These are phyloP conservation scores for Argyresthia goedartella DNA, from an alignment of 2,888 invertebrate genomes.

Conservation along the genomic window DNA sequence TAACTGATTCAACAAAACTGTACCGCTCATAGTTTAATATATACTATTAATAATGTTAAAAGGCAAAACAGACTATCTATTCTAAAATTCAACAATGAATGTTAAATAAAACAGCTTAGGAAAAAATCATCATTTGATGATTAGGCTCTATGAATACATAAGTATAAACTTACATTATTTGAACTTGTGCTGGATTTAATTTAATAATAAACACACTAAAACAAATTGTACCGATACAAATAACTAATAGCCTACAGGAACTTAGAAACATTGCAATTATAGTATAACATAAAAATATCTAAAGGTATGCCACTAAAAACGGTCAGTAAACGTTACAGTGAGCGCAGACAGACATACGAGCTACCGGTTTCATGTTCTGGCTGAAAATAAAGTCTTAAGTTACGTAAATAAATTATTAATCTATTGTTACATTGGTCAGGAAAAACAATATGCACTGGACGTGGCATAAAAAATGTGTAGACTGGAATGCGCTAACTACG, in stretches of 20 bases:
- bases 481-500: conserved; percentile 61
- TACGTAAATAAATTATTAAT: conserved; percentile 35
- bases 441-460: conserved; percentile 28
- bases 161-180: conserved; percentile 66
- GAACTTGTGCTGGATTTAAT: conserved; percentile 63
- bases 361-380: conserved; percentile 9
- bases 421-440: conserved; percentile 45
- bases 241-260: conserved; percentile 70
- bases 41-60: conserved; percentile 62
- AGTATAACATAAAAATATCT: conserved; percentile 45
- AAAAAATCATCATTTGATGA: conserved; percentile 33
- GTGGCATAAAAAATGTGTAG: conserved; percentile 26
- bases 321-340: conserved; percentile 26
- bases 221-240: conserved; percentile 68
- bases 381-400: conserved; percentile 44
- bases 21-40: conserved; percentile 59
- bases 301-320: conserved; percentile 68
- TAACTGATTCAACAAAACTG: conserved; percentile 48
- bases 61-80: conserved; percentile 68
- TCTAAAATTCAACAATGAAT: conserved; percentile 69
- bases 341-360: conserved; percentile 13
- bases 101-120: conserved; percentile 65
- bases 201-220: conserved; percentile 63
- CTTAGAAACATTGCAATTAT: conserved; percentile 70
- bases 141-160: conserved; percentile 57